These are phyloP conservation scores for Callimorpha dominula DNA, from an alignment of 2,888 invertebrate species.

Conservation along the genomic window DNA sequence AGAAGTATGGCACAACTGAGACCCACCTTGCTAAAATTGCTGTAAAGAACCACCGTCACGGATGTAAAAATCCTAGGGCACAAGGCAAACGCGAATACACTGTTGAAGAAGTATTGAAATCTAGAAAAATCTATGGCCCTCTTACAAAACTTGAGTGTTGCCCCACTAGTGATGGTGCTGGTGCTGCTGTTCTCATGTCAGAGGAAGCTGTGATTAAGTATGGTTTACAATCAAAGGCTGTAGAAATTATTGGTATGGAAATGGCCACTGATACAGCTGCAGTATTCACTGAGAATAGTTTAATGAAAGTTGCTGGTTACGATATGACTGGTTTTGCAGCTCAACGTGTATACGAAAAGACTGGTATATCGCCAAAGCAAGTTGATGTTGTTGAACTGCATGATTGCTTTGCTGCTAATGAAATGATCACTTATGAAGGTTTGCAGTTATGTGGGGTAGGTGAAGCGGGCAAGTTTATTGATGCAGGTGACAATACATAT, in stretches of 20 bases:
- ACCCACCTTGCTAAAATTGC: slow-evolving; percentile 99
- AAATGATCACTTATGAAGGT: slow-evolving; percentile 98
- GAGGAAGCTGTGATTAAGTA: slow-evolving; percentile 96
- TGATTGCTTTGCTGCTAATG: slow-evolving; percentile 99
- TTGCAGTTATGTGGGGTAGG: slow-evolving; percentile 96
- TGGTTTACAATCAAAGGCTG: slow-evolving; percentile 92
- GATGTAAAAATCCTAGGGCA: slow-evolving; percentile 98
- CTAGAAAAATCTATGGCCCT: slow-evolving; percentile 96
- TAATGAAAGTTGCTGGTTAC: slow-evolving; percentile 93
- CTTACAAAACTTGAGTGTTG: slow-evolving; percentile 99
- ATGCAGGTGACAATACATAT: slow-evolving; percentile 98
- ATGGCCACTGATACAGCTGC: slow-evolving; percentile 97
- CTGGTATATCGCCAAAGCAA: slow-evolving; percentile 91
- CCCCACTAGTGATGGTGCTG: slow-evolving; percentile 99
- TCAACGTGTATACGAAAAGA: slow-evolving; percentile 90
- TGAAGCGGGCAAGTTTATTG: slow-evolving; percentile 96
- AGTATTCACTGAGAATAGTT: slow-evolving; percentile 93
- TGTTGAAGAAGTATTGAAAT: slow-evolving; percentile 95
- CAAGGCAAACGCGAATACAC: slow-evolving; percentile 97
- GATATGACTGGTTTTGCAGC: slow-evolving; percentile 97
- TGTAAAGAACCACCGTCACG: slow-evolving; percentile 98
- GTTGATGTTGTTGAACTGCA: slow-evolving; percentile 98
- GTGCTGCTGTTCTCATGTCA: slow-evolving; percentile 96
- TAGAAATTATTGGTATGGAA: slow-evolving; percentile 98
- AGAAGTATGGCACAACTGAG: slow-evolving; percentile 96